Evolutionary conservation across 2,797 vertebrate genomes (phyloP), one percentile per base, ranked within the genome.

Genomic region (Chelon labrosus): DNA sequence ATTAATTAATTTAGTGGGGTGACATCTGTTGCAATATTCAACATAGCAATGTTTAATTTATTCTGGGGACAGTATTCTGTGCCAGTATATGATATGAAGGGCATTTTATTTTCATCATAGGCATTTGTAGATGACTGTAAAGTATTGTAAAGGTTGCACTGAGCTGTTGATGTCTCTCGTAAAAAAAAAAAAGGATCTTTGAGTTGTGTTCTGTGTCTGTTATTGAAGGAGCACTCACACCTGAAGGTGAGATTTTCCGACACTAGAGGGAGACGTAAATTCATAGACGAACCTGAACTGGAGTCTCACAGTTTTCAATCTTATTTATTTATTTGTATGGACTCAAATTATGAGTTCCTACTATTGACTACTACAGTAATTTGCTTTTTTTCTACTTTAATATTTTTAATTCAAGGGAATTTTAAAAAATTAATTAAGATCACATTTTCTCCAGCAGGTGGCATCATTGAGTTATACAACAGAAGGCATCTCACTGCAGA

Each of bases 251-350:
- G 39, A 5, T 42, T 9, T 52, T 64, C 55, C 13, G 54, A 64
- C 92, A 87, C 85, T 73, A 90, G 91, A 73, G 77, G 89, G 89
- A 70, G 52, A n/a, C 17, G 47, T 50, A 27, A 31, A 49, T 35
- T 60, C n/a, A 58, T 13, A 9, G 25, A 37, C 65, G 0, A 75
- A 14, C 5, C n/a, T 50, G 31, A 47, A 31, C 54, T 19, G 22
- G 2, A 42, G 7, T 3, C 4, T 25, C 38, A 54, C 38, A 54
- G 37, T n/a, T 70, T 14, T 16, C 0, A 39, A 16, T 35, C 8
- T 47, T 7, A 42, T 27, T 25, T 44, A 25, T 31, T 54, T 38
- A 19, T 1, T 27, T 19, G 5, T 22, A 49, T 25, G 3, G 1
- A 20, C 2, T 5, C 7, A 66, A 5, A 50, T 12, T 50, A 22